These are phyloP conservation scores for Grus americana DNA, from an alignment of 2,113 vertebrate species.

Conservation along the genomic window DNA sequence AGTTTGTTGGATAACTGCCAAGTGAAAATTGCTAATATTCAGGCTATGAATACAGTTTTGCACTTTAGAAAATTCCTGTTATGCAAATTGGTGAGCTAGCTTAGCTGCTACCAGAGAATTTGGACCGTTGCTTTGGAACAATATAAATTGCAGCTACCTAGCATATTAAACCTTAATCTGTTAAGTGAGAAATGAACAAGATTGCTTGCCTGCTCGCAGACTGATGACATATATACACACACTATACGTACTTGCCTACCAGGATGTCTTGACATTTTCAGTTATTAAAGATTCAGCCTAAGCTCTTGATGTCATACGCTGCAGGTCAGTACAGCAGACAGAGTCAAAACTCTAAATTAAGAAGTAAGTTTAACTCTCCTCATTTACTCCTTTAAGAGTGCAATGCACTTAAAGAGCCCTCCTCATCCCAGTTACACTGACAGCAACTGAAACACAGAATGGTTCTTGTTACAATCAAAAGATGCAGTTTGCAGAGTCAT, in stretches of 20 bases:
- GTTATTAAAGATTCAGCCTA: background rate
- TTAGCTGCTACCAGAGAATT: background rate
- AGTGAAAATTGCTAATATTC: background rate
- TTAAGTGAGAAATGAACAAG: background rate
- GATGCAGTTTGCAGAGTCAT: background rate
- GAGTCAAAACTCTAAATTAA: background rate
- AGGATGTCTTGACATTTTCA: background rate
- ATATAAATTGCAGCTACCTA: background rate
- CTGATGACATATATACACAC: rapidly evolving
- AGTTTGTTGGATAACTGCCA: background rate
- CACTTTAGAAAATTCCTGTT: background rate
- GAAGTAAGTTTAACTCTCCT: background rate
- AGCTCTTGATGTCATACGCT: background rate
- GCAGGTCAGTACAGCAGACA: background rate
- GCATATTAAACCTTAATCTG: background rate
- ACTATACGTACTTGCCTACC: rapidly evolving
- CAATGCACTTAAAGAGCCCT: background rate
- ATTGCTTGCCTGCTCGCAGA: rapidly evolving
- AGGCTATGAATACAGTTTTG: background rate
- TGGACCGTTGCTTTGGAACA: background rate
- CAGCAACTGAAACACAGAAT: background rate
- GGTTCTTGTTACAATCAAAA: constrained; percentile 3
- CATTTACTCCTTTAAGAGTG: background rate
- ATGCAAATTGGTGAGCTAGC: background rate
- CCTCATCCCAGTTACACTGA: background rate